These are phyloP conservation scores for Labeo catla DNA, from an alignment of 2,113 vertebrate genomes.

Conservation along the genomic window DNA sequence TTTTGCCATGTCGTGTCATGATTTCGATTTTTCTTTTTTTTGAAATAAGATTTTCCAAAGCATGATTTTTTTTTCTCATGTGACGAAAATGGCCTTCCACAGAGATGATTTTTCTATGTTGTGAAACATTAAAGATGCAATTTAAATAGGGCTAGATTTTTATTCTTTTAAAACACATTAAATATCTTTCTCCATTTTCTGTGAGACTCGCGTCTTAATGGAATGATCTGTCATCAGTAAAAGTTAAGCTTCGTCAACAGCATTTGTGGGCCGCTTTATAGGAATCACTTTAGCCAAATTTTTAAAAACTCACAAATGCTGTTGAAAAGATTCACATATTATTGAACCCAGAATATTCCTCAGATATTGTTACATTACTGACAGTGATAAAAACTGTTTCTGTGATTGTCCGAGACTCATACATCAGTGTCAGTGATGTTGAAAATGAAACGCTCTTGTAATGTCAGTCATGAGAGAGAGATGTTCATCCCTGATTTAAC, in stretches of 20 bases:
- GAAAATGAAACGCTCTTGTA: not conserved
- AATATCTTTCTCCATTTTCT: not conserved
- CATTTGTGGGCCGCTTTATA: not conserved
- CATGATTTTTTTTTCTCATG: not conserved
- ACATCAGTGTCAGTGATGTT: not conserved
- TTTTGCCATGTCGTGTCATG: not conserved
- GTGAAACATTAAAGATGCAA: not conserved
- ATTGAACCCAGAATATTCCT: no score
- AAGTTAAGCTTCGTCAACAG: no score
- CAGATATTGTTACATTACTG: not conserved
- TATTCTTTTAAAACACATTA: not conserved
- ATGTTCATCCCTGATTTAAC: not conserved
- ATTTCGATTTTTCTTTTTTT: no score
- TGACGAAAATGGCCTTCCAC: not conserved
- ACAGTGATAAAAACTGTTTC: not conserved
- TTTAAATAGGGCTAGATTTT: not conserved
- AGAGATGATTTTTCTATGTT: conserved; percentile 5
- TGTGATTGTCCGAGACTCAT: not conserved
- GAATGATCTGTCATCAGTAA: not conserved
- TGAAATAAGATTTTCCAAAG: not conserved
- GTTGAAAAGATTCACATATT: no score
- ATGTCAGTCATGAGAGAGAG: not conserved
- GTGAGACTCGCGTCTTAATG: not conserved
- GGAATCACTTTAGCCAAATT: no score
- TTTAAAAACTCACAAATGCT: no score